phyloP scores from a whole-genome alignment of 2,113 vertebrate species.

The Raja brachyura region DNA sequence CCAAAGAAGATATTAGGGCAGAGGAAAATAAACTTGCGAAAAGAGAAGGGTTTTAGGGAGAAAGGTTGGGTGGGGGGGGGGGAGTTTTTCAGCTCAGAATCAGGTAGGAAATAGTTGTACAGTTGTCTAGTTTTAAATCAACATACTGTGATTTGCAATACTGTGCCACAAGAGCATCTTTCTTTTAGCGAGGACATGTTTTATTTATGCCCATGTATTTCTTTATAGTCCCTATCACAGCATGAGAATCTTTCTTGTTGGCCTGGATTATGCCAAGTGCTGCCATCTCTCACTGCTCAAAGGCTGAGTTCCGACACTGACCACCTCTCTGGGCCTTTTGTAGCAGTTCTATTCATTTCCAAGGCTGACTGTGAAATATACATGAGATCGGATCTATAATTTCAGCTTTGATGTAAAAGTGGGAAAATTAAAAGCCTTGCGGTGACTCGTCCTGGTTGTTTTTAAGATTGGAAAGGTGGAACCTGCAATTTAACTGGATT shows the following conservation, averaged over 20 bases:
- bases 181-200: background rate
- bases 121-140: conserved; percentile 5
- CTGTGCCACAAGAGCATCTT: too few relatives aligned
- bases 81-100: background rate
- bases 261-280: conserved; percentile 18
- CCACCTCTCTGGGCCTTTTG: conserved; percentile 38
- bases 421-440: conserved; percentile 47
- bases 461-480: conserved; percentile 44
- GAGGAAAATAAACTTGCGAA: background rate
- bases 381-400: conserved; percentile 42
- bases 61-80: background rate
- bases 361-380: conserved; percentile 46
- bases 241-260: background rate
- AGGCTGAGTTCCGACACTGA: conserved; percentile 39
- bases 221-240: conserved; percentile 31
- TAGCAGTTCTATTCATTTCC: conserved; percentile 28
- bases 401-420: conserved; percentile 49
- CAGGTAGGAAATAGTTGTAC: background rate
- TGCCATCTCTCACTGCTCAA: conserved; percentile 39
- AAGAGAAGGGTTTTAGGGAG: background rate
- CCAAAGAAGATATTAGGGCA: background rate
- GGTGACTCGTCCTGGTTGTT: conserved; percentile 39
- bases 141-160: conserved; percentile 20
- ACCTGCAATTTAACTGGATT: conserved; percentile 45
- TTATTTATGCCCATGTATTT: conserved; percentile 24